Evolutionary conservation across 1,140 invertebrate species (phyloP), one percentile per base, ranked within the genome.

Genomic region (Aphelenchoides besseyi): DNA sequence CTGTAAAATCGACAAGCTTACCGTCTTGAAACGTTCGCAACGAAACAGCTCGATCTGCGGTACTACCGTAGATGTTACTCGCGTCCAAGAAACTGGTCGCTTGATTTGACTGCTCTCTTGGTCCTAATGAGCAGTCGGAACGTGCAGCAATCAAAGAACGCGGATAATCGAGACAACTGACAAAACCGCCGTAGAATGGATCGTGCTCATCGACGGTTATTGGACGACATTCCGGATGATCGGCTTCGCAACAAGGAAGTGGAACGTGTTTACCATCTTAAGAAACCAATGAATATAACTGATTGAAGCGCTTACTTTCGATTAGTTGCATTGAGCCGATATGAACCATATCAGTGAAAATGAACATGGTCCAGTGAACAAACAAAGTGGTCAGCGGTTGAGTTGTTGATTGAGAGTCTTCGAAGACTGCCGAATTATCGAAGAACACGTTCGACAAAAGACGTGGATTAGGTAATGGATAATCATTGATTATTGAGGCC

Each of bases 31-130:
- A 88, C 2, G 86, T 84, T 37, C 90, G 75, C 33, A 91, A 79
- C 1, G 85, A 72, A 26, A 86, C 86, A 0, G 86, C 82, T 57
- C 87, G 86, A 33, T 89, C 87, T 69, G 87, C 85, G 0, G 88
- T 89, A 57, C 86, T 91, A 0, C 93, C 93, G 82, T 95, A 96
- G 52, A 95, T 86, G 9, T 90, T 90, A 0, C 92, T 94, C 0
- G 87, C 91, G 82, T 96, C 94, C 41, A 96, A 86, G 83, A 90
- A 96, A 0, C 91, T 91, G 0, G 93, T 92, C 80, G 95, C 93
- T 81, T 95, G 92, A 86, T 97, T 96, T 1, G 93, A 90, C 87
- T 96, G 94, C 77, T 95, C 92, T 73, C 94, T 88, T 0, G 93
- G 91, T 16, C 93, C 92, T 76, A 83, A 62, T 16, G 71, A 55